Base-by-base conservation (phyloP, 2,113 vertebrate species). In the Cyanistes caeruleus region DNA sequence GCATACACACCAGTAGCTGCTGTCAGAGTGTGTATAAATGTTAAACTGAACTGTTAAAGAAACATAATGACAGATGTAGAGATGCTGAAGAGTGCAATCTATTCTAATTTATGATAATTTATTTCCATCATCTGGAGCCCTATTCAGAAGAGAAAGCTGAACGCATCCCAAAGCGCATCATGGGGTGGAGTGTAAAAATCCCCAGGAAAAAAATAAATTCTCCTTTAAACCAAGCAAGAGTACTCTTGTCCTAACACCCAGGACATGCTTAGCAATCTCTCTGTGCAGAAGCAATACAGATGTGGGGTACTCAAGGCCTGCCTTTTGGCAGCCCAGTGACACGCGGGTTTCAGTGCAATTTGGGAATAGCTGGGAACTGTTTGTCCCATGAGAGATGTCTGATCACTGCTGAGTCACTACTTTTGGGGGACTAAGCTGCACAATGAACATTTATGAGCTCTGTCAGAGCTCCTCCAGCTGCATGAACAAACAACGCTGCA, bases 81-180 rank as follows among this genome's bases (percentile, higher is more conserved):
- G 96, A 97, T 97, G 96, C 96, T 96, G 96, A 96, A 95, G 96
- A 96, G 95, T 96, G 96, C 95, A 96, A 97, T 97, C 95, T 96
- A 94, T 97, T 97, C 96, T 97, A 97, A 97, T 97, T 96, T 97
- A 97, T 97, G 96, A 92, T 97, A 97, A 97, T 97, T 97, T 97
- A 96, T 97, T 97, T 95, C 96, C 90, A 97, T 97, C 95, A 97
- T 96, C 96, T 96, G 96, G 93, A 97, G 93, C 59, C 89, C 94
- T 97, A 96, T 97, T 97, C 95, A 97, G 92, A 94, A 94, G 88
- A 31, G 95, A 96, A 96, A 94, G 92, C 94, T 96, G 96, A 97
- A 96, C 75, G 90, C 94, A 96, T 96, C 96, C 96, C 95, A 90
- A 96, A 96, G 92, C 44, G 21, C 96, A 95, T 92, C 92, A 96